Base-by-base conservation (phyloP, 2,113 vertebrate genomes). In the Peromyscus leucopus region DNA sequence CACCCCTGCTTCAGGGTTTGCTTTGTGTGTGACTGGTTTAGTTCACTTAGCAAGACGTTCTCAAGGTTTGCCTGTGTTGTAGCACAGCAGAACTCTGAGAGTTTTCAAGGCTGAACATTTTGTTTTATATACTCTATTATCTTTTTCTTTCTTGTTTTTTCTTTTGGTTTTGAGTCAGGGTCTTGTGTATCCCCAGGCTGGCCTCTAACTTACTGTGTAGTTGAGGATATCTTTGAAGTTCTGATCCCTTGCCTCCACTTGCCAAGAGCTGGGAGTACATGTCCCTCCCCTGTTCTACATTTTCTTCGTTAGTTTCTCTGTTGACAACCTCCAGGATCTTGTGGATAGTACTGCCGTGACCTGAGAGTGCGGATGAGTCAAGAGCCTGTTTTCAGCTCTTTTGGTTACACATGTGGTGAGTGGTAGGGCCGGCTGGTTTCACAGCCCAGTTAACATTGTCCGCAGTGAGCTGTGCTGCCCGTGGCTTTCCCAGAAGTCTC, bases 331-430 rank as follows among this genome's bases (percentile, higher is more conserved):
- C 72, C 76, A 69, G 28, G 72, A 57, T 88, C 5, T 39, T 67
- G 26, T 90, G 21, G 92, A 19, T 83, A 65, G 33, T 33, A 63
- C 26, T 95, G 76, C 21, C 42, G 0, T 63, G 31, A 90, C 46
- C 24, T 3, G 12, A 51, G 19, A 59, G 46, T 89, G 31, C 78
- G 67, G 46, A 57, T 33, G 10, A 11, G 7, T 91, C 36, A 75
- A 19, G 16, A 89, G 89, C 65, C 24, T 72, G 31, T 78, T 93
- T 33, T 93, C 11, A 39, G n/a, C 88, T 79, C 82, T 90, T 90
- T 63, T 26, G 59, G 93, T 22, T 75, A 57, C 26, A 55, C 33
- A 46, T 31, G 9, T 59, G 63, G 85, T 74, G 67, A 13, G 36
- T 22, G 36, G 31, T 72, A 9, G 48, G 28, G 46, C 89, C 46